Evolutionary conservation across 2,797 vertebrate genomes (phyloP), one percentile per base, ranked within the genome.

Genomic region (Emydoidea blandingii): DNA sequence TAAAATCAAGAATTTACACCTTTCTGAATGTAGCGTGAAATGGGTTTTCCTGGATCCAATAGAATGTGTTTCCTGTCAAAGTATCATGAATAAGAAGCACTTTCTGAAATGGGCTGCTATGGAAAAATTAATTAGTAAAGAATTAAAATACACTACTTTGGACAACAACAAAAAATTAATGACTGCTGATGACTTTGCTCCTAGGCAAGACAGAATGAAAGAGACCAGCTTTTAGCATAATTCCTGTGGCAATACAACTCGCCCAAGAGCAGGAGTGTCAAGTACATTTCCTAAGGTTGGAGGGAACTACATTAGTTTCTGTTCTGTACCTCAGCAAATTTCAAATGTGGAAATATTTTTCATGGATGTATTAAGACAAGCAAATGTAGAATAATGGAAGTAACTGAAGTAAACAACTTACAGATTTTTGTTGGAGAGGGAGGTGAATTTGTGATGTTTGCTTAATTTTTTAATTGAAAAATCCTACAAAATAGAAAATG

Each of bases 81-180:
- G 90, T 79, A 78, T 31, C 65, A 68, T 37, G 37, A 25, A 72
- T 41, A 72, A 95, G 86, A 88, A 95, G 94, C 94, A 90, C 93
- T 97, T 95, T 96, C 95, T 95, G 94, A 94, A 97, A 96, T 94
- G 1, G 14, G 93, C 94, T 91, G 65, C 93, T 96, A 96, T 90
- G 96, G 94, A 95, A 95, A 95, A 97, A 97, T 94, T 95, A 97
- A 97, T 96, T 95, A 96, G 59, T 50, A 74, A 84, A 95, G 94
- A 96, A 96, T 94, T 94, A 96, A 97, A 97, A 97, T 91, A 89
- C 74, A 97, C 94, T 96, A 95, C 87, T 95, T 96, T 97, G 92
- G 19, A 72, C n/a, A 41, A 72, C 65, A 72, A 41, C 37, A 72
- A 37, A 6, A 11, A 96, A 15, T 78, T 25, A 47, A 27, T 47